phyloP scores from a whole-genome alignment of 2,797 vertebrate species.

The Galaxias olidus region DNA sequence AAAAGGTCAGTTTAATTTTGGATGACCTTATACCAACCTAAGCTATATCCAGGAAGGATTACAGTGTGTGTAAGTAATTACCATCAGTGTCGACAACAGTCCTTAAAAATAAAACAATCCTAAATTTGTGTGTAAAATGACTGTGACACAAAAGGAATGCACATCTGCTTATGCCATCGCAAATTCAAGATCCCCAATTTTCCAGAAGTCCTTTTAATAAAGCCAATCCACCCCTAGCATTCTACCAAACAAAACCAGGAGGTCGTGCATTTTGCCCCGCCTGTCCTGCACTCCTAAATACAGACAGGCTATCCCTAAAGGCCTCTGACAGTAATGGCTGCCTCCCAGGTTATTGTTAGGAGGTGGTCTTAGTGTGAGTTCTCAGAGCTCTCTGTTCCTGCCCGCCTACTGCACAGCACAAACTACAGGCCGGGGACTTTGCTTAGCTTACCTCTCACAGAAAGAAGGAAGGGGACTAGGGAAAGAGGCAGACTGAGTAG shows the following conservation, averaged over 20 bases:
- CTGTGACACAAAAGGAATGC: conserved; percentile 46
- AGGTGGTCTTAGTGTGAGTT: conserved; percentile 26
- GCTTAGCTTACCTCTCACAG: conserved; percentile 31
- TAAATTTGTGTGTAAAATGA: conserved; percentile 58
- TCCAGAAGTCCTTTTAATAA: conserved; percentile 22
- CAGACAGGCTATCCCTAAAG: conserved; percentile 51
- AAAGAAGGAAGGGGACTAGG: too few relatives aligned
- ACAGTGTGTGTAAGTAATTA: conserved; percentile 6
- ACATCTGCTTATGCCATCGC: conserved; percentile 76
- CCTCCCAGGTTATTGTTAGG: conserved; percentile 53
- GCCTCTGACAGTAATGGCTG: conserved; percentile 51
- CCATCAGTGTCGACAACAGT: not conserved
- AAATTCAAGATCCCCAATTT: conserved; percentile 26
- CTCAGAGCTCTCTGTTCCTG: conserved; percentile 18
- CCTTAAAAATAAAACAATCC: conserved; percentile 47
- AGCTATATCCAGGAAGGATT: too few relatives aligned
- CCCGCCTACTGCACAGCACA: conserved; percentile 26
- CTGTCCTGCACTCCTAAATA: conserved; percentile 23
- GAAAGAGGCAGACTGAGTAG: conserved; percentile 6
- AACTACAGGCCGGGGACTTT: conserved; percentile 30
- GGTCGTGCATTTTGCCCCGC: conserved; percentile 36
- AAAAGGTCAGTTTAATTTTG: too few relatives aligned
- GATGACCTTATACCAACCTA: too few relatives aligned
- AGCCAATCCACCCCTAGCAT: conserved; percentile 33
- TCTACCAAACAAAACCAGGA: conserved; percentile 51